Evolutionary conservation across 2,888 invertebrate genomes (phyloP).

Genomic region (Drosophila limbata): DNA sequence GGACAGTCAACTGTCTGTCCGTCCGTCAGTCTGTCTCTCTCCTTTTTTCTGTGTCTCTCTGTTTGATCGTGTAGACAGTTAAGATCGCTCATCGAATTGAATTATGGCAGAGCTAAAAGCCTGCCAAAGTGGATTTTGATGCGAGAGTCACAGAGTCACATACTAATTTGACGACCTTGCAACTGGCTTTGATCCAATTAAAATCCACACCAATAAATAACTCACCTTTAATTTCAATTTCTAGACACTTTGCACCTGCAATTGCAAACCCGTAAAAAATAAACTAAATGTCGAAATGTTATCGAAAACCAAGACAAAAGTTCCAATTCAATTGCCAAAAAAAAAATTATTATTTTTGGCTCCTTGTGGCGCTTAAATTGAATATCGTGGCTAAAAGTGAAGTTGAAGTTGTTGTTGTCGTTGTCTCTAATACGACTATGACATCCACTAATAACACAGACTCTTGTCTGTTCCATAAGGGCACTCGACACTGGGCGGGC

Average conservation of each 20-base stretch:
- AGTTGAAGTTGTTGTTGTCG: conserved; percentile 39
- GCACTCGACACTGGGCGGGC: conserved; percentile 58
- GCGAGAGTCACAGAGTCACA: conserved; percentile 23
- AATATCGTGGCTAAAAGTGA: conserved; percentile 74
- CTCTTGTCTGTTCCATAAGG: conserved; percentile 41
- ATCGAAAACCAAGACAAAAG: conserved; percentile 51
- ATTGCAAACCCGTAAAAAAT: not conserved
- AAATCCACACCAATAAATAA: conserved; percentile 26
- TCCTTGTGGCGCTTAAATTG: conserved; percentile 71
- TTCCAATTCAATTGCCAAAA: conserved; percentile 58
- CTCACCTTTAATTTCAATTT: conserved; percentile 37
- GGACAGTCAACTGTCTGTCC: conserved; percentile 3
- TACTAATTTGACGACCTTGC: conserved; percentile 70
- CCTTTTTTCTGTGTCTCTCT: conserved; percentile 16
- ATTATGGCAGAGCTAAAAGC: conserved; percentile 80
- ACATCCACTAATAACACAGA: conserved; percentile 72
- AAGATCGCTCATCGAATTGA: conserved; percentile 79
- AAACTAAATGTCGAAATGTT: conserved; percentile 64
- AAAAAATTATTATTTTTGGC: conserved; percentile 35
- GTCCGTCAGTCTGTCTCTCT: not conserved
- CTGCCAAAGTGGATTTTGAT: conserved; percentile 69
- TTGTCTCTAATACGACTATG: conserved; percentile 66
- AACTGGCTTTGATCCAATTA: conserved; percentile 55
- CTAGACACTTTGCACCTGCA: conserved; percentile 45
- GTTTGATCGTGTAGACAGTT: conserved; percentile 79